Evolutionary conservation across 2,797 vertebrate genomes (phyloP).

Genomic region (Pangasius macronema): DNA sequence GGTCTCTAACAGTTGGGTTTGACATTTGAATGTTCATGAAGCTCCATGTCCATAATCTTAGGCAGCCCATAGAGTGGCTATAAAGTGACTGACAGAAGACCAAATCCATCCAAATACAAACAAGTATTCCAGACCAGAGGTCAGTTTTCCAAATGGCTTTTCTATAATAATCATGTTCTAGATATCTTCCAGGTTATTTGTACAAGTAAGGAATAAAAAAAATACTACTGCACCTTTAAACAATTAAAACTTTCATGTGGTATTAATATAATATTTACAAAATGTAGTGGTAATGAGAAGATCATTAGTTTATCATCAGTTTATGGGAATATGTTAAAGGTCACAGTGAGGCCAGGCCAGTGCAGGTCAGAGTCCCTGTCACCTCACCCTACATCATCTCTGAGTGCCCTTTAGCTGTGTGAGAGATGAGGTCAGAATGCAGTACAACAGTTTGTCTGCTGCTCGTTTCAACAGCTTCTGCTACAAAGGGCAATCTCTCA

Average conservation of each 20-base stretch:
- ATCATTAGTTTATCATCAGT: background rate
- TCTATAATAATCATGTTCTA: background rate
- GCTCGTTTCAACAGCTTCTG: conserved; percentile 25
- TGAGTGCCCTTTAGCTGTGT: conserved; percentile 36
- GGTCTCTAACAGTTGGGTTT: background rate
- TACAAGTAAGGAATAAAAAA: background rate
- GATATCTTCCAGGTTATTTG: background rate
- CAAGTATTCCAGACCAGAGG: background rate
- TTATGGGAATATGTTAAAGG: conserved; percentile 17
- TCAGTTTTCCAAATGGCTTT: background rate
- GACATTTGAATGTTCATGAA: background rate
- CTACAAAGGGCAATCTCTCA: conserved; percentile 53
- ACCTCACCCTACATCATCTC: conserved; percentile 28
- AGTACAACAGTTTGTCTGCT: conserved; percentile 25
- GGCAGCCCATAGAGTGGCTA: background rate
- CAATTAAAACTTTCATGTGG: background rate
- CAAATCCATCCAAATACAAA: background rate
- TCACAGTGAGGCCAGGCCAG: background rate
- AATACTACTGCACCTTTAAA: background rate
- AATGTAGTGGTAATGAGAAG: background rate
- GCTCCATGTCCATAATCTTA: background rate
- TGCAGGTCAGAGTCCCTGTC: conserved; percentile 17
- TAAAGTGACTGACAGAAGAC: background rate
- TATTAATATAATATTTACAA: background rate
- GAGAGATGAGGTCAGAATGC: conserved; percentile 10